Conservation (phyloP, 2,888 invertebrate genomes). For the Alloplasta piceator region DNA sequence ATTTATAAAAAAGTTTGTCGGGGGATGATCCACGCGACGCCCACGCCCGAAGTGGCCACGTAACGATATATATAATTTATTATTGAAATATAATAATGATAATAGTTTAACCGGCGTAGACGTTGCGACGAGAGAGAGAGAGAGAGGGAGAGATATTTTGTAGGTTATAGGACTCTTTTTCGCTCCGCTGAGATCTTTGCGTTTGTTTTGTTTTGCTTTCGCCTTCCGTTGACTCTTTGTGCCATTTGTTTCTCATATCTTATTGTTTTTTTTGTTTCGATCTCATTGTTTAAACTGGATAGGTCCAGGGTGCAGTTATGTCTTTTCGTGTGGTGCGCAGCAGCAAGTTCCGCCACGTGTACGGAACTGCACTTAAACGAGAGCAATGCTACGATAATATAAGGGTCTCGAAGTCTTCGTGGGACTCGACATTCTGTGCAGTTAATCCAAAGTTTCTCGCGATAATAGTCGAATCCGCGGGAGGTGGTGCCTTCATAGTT, state of each 20-base stretch:
- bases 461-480: conserved; percentile 98
- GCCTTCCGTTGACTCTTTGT: conserved; percentile 34
- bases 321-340: conserved; percentile 98
- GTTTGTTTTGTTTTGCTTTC: conserved; percentile 50
- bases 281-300: conserved; percentile 50
- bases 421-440: conserved; percentile 99
- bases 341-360: conserved; percentile 99
- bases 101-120: conserved; percentile 67
- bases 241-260: conserved; percentile 45
- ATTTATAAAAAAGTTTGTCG: conserved; percentile 77
- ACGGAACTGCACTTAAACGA: conserved; percentile 94
- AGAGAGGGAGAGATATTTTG: conserved; percentile 47
- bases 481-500: conserved; percentile 98
- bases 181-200: conserved; percentile 28
- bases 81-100: conserved; percentile 73
- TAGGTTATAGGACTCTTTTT: conserved; percentile 70
- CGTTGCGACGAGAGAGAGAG: conserved; percentile 45
- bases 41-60: conserved; percentile 79
- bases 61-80: conserved; percentile 77
- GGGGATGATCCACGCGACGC: conserved; percentile 82
- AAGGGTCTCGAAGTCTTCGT: conserved; percentile 97
- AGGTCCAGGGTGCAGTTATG: conserved; percentile 85
- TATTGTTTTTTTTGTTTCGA: conserved; percentile 27
- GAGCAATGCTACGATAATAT: conserved; percentile 99
- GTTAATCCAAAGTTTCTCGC: conserved; percentile 99